Evolutionary conservation across 2,797 vertebrate species (phyloP).

Genomic region (Schizothorax lantsangensis): DNA sequence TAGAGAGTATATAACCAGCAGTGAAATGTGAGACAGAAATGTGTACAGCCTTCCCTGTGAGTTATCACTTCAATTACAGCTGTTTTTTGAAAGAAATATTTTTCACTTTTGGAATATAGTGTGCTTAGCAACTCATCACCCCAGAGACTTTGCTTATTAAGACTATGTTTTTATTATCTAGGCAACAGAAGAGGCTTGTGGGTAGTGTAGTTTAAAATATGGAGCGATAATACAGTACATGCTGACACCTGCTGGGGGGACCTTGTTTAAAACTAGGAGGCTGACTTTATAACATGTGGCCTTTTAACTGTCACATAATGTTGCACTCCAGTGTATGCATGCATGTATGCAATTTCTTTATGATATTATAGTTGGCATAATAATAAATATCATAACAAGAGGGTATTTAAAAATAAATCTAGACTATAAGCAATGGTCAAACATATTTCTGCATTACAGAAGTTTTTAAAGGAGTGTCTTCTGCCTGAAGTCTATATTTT

Average conservation of each 20-base stretch:
- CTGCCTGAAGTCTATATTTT: slow-evolving; percentile 50
- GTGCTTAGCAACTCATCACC: slow-evolving; percentile 1
- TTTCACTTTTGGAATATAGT: not conserved
- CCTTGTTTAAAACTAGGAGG: not conserved
- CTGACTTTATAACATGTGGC: not conserved
- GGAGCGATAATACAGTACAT: slow-evolving; percentile 31
- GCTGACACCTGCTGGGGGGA: slow-evolving; percentile 71
- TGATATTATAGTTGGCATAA: not conserved
- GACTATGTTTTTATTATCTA: not conserved
- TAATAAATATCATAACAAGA: not conserved
- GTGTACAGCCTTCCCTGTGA: not conserved
- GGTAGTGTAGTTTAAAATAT: slow-evolving; percentile 13
- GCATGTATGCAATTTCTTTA: not conserved
- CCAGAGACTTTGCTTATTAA: not conserved
- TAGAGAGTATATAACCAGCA: too few species aligned
- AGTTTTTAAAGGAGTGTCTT: slow-evolving; percentile 16
- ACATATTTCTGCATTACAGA: slow-evolving; percentile 18
- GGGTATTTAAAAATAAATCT: slow-evolving; percentile 5
- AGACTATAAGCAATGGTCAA: slow-evolving; percentile 5
- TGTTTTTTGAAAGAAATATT: not conserved
- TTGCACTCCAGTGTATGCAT: not conserved
- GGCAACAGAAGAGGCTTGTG: not conserved
- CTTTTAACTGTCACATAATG: not conserved
- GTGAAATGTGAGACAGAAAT: too few species aligned
- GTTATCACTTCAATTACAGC: not conserved